Evolutionary conservation across 2,797 vertebrate species (phyloP), one percentile per base, ranked within the genome.

Genomic region (Pangasius larnaudii): DNA sequence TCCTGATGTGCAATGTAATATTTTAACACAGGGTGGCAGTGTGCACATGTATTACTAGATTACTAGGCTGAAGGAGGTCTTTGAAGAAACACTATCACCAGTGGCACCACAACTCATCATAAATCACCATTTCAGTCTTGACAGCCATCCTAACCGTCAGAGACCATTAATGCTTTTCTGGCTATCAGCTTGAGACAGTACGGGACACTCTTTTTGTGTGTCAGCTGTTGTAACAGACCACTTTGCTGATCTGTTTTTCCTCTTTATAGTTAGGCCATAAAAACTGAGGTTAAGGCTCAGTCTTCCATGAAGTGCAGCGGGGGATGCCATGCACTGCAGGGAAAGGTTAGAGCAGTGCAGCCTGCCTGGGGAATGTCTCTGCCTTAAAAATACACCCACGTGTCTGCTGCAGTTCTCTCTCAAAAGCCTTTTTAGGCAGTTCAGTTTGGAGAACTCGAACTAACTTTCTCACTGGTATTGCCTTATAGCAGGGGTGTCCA

Each of bases 1-100:
- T 49, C 18, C 27, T 53, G 53, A 53, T 51, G 49, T 69, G 39
- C 81, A 86, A 39, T 86, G 24, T 51, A 61, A 18, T 24, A 75
- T 87, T 86, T 24, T 69, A 58, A 86, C 90, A 90, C 90, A 82
- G 13, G 86, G 71, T 89, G 89, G 89, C 88, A 91, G 89, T 86
- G 80, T 89, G 80, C 30, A 63, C 86, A 89, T 75, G 75, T 27
- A 22, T 74, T 5, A 22, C 14, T 6, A 33, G 14, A 75, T 56
- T 82, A 30, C n/a, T 42, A n/a, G 85, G 22, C n/a, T 39, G 49
- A 30, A 58, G 1, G 36, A 71, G 59, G 11, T 69, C 61, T 67
- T 22, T 30, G n/a, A 74, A 49, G 86, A 59, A 82, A 83, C 36
- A 71, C 36, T 42, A 87, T 46, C 67, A 81, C 27, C 36, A 46